Percentiles rank a stretch among this genome's conserved stretches.
phyloP scores from a whole-genome alignment of 2,888 invertebrate species.

The Chymomyza fuscimana region DNA sequence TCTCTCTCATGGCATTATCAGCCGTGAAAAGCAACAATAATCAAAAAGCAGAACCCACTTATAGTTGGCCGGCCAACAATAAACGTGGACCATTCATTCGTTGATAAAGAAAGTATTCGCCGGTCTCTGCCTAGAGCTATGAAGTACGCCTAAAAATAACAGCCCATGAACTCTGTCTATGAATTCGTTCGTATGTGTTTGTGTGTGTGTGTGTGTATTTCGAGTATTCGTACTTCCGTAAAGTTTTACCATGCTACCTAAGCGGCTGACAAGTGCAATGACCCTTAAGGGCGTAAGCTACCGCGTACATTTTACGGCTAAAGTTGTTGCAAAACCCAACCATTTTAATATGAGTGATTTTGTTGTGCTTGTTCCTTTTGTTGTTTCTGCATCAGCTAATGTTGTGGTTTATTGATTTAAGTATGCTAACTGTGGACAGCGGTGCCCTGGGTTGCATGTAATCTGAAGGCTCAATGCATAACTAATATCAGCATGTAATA shows the following conservation, averaged over 20 bases:
- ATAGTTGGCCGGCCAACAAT: slow-evolving; percentile 26
- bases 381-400: slow-evolving; percentile 36
- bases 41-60: neutral
- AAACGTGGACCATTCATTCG: slow-evolving; percentile 49
- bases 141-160: slow-evolving; percentile 55
- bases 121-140: slow-evolving; percentile 29
- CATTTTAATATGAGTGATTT: slow-evolving; percentile 37
- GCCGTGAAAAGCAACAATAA: slow-evolving; percentile 46
- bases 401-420: slow-evolving; percentile 64
- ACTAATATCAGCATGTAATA: too few species aligned
- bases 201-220: slow-evolving; percentile 1
- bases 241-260: slow-evolving; percentile 36
- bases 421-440: slow-evolving; percentile 48
- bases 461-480: neutral
- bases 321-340: slow-evolving; percentile 45
- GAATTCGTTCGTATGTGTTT: slow-evolving; percentile 22
- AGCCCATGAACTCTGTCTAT: slow-evolving; percentile 34
- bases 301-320: slow-evolving; percentile 32
- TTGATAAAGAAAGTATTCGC: slow-evolving; percentile 60
- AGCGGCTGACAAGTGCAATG: slow-evolving; percentile 57
- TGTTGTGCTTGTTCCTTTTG: slow-evolving; percentile 32
- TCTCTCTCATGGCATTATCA: slow-evolving; percentile 62
- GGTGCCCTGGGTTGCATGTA: neutral
- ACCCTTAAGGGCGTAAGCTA: slow-evolving; percentile 53
- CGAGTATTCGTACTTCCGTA: slow-evolving; percentile 16